Conservation (phyloP, 2,888 invertebrate genomes). For the Lycocerus yunnanus region DNA sequence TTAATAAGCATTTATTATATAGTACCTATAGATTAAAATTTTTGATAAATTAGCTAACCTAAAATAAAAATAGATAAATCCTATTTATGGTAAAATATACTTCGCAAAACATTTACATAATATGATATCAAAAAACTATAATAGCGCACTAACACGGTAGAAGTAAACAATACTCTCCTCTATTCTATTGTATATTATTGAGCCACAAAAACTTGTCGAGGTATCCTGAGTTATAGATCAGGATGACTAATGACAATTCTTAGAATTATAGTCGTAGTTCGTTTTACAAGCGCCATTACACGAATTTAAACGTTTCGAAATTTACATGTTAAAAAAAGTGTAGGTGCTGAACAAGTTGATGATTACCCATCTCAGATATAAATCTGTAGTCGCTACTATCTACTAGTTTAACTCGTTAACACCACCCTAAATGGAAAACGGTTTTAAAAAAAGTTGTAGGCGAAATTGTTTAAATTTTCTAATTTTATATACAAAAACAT, state of each 20-base stretch:
- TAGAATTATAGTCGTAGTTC: constrained; percentile 31
- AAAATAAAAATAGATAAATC: no score
- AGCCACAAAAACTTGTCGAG: neutral
- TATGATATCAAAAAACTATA: neutral
- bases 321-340: constrained; percentile 39
- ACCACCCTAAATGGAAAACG: constrained; percentile 15
- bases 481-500: neutral
- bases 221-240: neutral
- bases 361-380: constrained; percentile 27
- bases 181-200: neutral
- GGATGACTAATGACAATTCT: constrained; percentile 21
- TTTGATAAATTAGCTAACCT: no score
- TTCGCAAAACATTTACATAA: neutral
- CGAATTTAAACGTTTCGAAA: constrained; percentile 40
- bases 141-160: neutral
- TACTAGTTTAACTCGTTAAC: constrained; percentile 21
- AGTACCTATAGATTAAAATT: no score
- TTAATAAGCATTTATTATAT: no score
- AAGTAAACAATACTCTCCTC: neutral
- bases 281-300: constrained; percentile 41
- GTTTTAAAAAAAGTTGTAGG: neutral
- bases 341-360: constrained; percentile 32
- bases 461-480: neutral
- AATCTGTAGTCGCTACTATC: constrained; percentile 21
- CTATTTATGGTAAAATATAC: no score